A percentile compares a stretch with the other conserved stretches of the same genome.
Evolutionary conservation across 2,113 vertebrate species (phyloP).

Genomic region (Plotosus lineatus): DNA sequence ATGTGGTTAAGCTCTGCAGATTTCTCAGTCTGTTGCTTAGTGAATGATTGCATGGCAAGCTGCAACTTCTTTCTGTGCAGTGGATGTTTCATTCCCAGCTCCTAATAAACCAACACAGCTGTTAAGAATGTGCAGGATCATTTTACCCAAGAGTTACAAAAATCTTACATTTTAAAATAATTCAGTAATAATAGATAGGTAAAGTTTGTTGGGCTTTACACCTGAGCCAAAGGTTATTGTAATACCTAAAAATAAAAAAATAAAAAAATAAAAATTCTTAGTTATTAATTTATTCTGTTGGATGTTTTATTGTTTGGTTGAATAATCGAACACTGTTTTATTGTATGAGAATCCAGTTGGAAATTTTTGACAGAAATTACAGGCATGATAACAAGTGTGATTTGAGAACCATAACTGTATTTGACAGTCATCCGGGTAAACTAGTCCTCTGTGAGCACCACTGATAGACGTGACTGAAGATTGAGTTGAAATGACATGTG

Average conservation of each 20-base stretch:
- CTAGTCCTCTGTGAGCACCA: slow-evolving; percentile 18
- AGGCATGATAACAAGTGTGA: not conserved
- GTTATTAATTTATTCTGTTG: not conserved
- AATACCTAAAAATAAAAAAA: no score
- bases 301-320: not conserved
- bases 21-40: slow-evolving; percentile 79
- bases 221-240: no score
- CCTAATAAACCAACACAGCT: slow-evolving; percentile 68
- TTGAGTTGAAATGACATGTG: slow-evolving; percentile 50
- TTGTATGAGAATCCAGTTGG: not conserved
- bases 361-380: not conserved
- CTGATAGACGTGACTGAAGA: slow-evolving; percentile 48
- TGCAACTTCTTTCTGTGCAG: slow-evolving; percentile 95
- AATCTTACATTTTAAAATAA: not conserved
- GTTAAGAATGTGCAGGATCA: not conserved
- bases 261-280: no score
- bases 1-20: slow-evolving; percentile 87
- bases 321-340: not conserved
- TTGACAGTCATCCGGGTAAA: not conserved
- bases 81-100: slow-evolving; percentile 90
- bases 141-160: not conserved
- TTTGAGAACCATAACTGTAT: not conserved
- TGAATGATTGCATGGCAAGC: slow-evolving; percentile 82
- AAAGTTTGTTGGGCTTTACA: no score
- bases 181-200: no score